Percentiles rank a stretch among this genome's conserved stretches.
Conservation (phyloP, 2,888 invertebrate genomes). For the Entomobrya proxima region DNA sequence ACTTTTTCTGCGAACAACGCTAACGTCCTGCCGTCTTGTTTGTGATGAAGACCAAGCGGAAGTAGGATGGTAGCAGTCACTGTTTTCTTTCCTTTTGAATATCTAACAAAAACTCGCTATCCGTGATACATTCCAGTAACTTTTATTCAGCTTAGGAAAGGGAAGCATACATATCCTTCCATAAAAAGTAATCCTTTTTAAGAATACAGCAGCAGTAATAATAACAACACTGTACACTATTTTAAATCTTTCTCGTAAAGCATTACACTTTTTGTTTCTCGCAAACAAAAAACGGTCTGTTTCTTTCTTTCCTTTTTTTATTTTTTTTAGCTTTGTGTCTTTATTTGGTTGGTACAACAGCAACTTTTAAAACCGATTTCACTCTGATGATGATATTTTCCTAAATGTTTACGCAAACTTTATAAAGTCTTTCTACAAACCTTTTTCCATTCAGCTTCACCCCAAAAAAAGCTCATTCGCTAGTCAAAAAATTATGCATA, state of each 20-base stretch:
- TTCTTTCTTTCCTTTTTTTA: not conserved
- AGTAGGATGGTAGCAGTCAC: slow-evolving; percentile 12
- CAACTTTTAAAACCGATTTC: slow-evolving; percentile 42
- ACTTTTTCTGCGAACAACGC: slow-evolving; percentile 17
- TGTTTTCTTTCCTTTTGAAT: slow-evolving; percentile 33
- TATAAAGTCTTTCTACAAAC: slow-evolving; percentile 41
- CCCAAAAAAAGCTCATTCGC: slow-evolving; percentile 34
- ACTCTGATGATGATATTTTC: slow-evolving; percentile 40
- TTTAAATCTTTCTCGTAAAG: not conserved
- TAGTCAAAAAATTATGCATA: slow-evolving; percentile 15
- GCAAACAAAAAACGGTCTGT: not conserved
- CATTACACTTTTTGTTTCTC: not conserved
- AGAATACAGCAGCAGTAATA: not conserved
- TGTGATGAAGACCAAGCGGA: slow-evolving; percentile 14
- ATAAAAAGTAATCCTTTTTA: slow-evolving; percentile 43
- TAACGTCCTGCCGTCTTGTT: slow-evolving; percentile 15
- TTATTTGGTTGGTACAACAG: slow-evolving; percentile 32
- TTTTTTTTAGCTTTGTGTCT: slow-evolving; percentile 21
- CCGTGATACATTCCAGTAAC: slow-evolving; percentile 50
- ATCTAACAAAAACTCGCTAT: slow-evolving; percentile 50
- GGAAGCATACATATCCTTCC: slow-evolving; percentile 23
- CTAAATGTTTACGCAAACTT: slow-evolving; percentile 58
- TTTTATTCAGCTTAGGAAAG: slow-evolving; percentile 33
- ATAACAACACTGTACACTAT: not conserved
- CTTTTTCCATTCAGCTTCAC: slow-evolving; percentile 33